Percentiles rank a stretch among this genome's conserved stretches.
Conservation (phyloP, 2,113 vertebrate genomes). For the Ploceus nigricollis region DNA sequence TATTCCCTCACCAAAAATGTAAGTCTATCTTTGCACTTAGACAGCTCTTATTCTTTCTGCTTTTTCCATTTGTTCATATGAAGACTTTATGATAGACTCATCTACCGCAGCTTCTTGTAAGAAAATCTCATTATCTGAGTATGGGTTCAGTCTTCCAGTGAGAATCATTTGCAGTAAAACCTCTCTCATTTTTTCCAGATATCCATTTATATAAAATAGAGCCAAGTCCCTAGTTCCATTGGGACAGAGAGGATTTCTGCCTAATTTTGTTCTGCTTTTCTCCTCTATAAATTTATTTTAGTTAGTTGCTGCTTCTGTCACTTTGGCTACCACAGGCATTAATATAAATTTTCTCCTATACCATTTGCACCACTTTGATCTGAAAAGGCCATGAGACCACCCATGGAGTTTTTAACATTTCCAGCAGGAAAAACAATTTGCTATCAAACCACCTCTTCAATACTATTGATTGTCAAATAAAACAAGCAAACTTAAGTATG, state of each 20-base stretch:
- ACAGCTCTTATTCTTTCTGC: background rate
- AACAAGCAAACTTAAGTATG: background rate
- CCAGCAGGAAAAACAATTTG: background rate
- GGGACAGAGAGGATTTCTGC: background rate
- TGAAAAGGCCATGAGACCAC: background rate
- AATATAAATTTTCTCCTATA: background rate
- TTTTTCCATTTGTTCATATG: background rate
- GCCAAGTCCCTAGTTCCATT: background rate
- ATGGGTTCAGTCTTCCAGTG: background rate
- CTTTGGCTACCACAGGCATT: background rate
- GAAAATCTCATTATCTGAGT: conserved; percentile 23
- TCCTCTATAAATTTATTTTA: background rate
- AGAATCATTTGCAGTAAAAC: conserved; percentile 14
- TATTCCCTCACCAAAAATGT: background rate
- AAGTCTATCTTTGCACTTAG: background rate
- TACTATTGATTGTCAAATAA: background rate
- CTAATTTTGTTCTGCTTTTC: background rate
- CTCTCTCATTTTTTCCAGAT: background rate
- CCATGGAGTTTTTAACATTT: background rate
- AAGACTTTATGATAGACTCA: background rate
- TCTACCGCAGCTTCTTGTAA: background rate
- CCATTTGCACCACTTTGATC: background rate
- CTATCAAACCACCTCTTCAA: background rate
- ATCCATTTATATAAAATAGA: background rate
- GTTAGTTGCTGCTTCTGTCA: background rate